phyloP scores from a whole-genome alignment of 2,888 invertebrate species.

The Leistus spinibarbis region DNA sequence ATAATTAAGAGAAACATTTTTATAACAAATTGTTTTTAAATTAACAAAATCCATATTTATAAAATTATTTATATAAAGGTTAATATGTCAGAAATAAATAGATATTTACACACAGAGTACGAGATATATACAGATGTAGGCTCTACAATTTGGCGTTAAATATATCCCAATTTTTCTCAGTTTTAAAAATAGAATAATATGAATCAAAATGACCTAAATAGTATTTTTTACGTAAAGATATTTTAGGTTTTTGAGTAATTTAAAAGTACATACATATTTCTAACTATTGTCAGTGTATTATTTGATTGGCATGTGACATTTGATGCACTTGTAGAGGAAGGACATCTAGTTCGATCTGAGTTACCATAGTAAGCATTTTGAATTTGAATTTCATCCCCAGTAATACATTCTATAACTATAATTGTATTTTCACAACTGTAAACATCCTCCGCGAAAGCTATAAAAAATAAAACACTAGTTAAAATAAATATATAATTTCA shows the following conservation, averaged over 20 bases:
- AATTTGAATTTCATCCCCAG: neutral
- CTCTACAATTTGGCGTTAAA: too few relatives aligned
- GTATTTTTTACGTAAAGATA: too few relatives aligned
- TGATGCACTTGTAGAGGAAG: neutral
- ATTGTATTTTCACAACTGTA: neutral
- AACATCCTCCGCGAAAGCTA: neutral
- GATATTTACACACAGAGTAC: too few relatives aligned
- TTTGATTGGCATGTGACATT: neutral
- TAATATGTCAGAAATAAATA: too few relatives aligned
- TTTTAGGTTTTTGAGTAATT: too few relatives aligned
- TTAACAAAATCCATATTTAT: too few relatives aligned
- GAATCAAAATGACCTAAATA: too few relatives aligned
- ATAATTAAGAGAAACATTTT: neutral
- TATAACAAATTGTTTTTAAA: too few relatives aligned
- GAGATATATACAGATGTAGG: too few relatives aligned
- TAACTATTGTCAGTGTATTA: neutral
- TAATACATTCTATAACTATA: neutral
- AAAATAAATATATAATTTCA: neutral
- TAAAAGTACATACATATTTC: neutral
- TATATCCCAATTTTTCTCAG: too few relatives aligned
- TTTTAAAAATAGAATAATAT: too few relatives aligned
- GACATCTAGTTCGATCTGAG: constrained; percentile 1
- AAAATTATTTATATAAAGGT: too few relatives aligned
- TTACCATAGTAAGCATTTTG: constrained; percentile 2
- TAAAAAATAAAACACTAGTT: neutral